Evolutionary conservation across 1,140 invertebrate species (phyloP), one percentile per base, ranked within the genome.

Genomic region (Cotesia chilonis): DNA sequence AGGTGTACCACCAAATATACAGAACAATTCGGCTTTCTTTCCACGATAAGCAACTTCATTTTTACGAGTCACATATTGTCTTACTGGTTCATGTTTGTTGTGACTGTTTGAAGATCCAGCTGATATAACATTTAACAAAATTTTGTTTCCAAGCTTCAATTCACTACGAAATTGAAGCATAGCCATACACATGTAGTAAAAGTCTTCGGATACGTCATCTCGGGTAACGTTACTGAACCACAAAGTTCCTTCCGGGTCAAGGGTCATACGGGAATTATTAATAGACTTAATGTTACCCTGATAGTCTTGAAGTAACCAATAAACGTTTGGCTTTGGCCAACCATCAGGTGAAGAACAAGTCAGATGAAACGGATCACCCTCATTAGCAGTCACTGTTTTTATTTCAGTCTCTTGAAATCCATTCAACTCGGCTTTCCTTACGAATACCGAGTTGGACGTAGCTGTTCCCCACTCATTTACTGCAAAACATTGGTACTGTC

Each of bases 401-500:
- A 90, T 90, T 47, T 85, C 88, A 60, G 93, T 91, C 78, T 95
- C 94, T 82, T 96, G 95, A 86, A 98, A 97, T 0, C 94, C 94
- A 84, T 96, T 96, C 70, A 98, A 87, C 84, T 97, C 96, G 4
- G 97, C 95, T 86, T 97, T 96, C n/a, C 96, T 89, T 10, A 98
- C 94, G 80, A 96, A 96, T 7, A 98, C 96, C 0, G 95, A 95
- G 84, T 98, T 98, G 0, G 96, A 97, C 0, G 96, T 96, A 10
- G 96, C 96, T 3, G 90, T 94, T 59, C 98, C 98, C 90, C 96
- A 96, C 78, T 95, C 93, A 82, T 99, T 99, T 78, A 92, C 90
- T 0, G 98, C 98, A 84, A 97, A 96, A 87, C 98, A 99, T 83
- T 99, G 97, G 86, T 99, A 99, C 77, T 98, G 94, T 38, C 97